phyloP scores from a whole-genome alignment of 2,113 vertebrate genomes.

The Rhabdomys dilectus region DNA sequence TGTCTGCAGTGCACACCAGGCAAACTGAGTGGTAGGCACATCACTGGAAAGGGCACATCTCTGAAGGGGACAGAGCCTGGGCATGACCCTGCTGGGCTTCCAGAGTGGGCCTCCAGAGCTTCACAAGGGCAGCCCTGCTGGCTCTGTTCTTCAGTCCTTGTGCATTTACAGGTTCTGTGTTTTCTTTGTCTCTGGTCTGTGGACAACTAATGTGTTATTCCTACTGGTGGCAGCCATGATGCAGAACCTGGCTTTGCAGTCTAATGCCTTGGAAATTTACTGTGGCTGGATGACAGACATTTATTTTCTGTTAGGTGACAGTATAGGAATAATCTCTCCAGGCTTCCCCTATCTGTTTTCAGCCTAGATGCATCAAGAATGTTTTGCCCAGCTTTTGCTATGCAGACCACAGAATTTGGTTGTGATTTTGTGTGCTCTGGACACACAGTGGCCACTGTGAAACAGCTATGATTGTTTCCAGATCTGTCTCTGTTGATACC shows the following conservation, averaged over 20 bases:
- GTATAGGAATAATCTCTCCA: not conserved
- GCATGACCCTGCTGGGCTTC: not conserved
- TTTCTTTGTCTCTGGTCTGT: not conserved
- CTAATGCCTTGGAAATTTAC: not conserved
- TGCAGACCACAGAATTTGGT: not conserved
- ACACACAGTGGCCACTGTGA: too few species aligned
- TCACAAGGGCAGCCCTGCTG: not conserved
- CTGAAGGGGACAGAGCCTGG: not conserved
- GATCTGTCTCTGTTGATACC: not conserved
- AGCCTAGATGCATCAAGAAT: not conserved
- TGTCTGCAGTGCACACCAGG: not conserved
- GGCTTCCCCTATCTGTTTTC: not conserved
- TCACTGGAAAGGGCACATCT: too few species aligned
- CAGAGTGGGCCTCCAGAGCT: too few species aligned
- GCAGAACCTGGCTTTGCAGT: not conserved
- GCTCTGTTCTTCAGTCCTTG: too few species aligned
- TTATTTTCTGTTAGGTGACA: not conserved
- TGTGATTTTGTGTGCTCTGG: not conserved
- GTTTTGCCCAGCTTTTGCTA: not conserved
- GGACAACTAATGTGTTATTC: not conserved
- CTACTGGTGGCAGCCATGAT: not conserved
- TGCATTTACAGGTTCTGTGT: not conserved
- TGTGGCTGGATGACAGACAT: not conserved
- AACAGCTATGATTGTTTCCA: not conserved
- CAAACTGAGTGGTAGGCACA: too few species aligned